Evolutionary conservation across 2,113 vertebrate species (phyloP), one percentile per base, ranked within the genome.

Genomic region (Oncorhynchus mykiss): DNA sequence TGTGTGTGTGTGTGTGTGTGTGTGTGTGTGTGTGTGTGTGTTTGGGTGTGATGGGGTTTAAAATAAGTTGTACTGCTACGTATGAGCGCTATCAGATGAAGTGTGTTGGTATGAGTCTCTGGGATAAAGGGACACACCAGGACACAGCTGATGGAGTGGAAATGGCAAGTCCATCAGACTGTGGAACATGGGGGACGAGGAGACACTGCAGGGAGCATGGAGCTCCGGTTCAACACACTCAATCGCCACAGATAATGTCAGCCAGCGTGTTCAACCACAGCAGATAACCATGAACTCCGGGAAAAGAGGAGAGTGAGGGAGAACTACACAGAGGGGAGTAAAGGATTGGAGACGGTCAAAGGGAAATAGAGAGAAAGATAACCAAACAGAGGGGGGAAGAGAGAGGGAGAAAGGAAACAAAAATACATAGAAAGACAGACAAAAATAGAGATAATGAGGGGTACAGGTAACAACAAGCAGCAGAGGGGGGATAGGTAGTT

Each of bases 81-180:
- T 67, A 27, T 31, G 65, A 67, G 65, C 39, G 8, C 27, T 13
- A 29, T 3, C 27, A 67, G 27, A 67, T 27, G 65, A 6, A 25
- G 8, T 45, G 39, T 45, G 9, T 45, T 45, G 39, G 39, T 45
- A 45, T 45, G 2, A 45, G 39, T 45, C 34, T 39, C 65, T 67
- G 25, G 16, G 65, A 31, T 29, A 29, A 29, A 27, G 25, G 65
- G 24, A 67, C 25, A 67, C 65, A 16, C 16, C 24, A 27, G 24
- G 14, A 1, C 64, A 14, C 27, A 27, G 64, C 24, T 6, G 64
- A 66, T 66, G 34, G 54, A 45, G 29, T 7, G 22, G 16, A 49
- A 34, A 51, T 72, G 9, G 73, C 25, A 67, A 27, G 5, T 12
- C 51, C 51, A 74, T 69, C 71, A 78, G 54, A 68, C 29, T 45